These are phyloP conservation scores for Malurus splendens DNA, from an alignment of 2,797 vertebrate species.

Conservation along the genomic window DNA sequence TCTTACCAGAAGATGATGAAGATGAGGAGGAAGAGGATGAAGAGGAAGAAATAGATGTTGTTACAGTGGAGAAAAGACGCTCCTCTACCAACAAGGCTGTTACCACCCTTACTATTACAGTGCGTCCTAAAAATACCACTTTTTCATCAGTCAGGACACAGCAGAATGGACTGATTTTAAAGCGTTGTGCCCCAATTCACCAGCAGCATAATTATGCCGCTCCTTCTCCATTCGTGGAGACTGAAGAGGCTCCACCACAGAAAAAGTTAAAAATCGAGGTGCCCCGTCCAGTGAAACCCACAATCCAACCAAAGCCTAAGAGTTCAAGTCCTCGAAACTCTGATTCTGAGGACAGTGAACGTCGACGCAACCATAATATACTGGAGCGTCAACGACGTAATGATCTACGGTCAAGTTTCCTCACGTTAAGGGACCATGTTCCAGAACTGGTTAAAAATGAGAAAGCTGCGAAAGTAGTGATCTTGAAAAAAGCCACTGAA, in stretches of 20 bases:
- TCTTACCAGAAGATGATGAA: conserved; percentile 74
- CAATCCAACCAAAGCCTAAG: conserved; percentile 70
- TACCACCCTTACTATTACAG: conserved; percentile 81
- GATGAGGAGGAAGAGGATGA: conserved; percentile 87
- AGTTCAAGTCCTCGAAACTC: conserved; percentile 81
- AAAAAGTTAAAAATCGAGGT: conserved; percentile 84
- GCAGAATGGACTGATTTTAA: conserved; percentile 86
- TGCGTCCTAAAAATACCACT: conserved; percentile 75
- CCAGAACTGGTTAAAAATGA: conserved; percentile 93
- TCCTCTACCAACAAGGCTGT: conserved; percentile 75
- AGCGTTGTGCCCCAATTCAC: conserved; percentile 87
- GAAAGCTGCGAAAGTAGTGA: conserved; percentile 97
- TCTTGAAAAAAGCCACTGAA: conserved; percentile 96
- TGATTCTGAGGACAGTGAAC: conserved; percentile 96
- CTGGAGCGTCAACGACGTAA: conserved; percentile 95
- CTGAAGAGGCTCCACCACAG: conserved; percentile 82
- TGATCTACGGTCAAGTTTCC: conserved; percentile 94
- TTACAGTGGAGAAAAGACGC: conserved; percentile 93
- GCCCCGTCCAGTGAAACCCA: conserved; percentile 72
- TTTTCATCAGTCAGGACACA: conserved; percentile 63
- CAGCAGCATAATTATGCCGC: conserved; percentile 98
- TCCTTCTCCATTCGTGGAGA: conserved; percentile 87
- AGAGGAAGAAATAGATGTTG: conserved; percentile 95
- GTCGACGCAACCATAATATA: conserved; percentile 96
- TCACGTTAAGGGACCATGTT: conserved; percentile 92